Percentiles rank a stretch among this genome's conserved stretches.
These are phyloP conservation scores for Tholera decimalis DNA, from an alignment of 2,888 invertebrate species.

Conservation along the genomic window DNA sequence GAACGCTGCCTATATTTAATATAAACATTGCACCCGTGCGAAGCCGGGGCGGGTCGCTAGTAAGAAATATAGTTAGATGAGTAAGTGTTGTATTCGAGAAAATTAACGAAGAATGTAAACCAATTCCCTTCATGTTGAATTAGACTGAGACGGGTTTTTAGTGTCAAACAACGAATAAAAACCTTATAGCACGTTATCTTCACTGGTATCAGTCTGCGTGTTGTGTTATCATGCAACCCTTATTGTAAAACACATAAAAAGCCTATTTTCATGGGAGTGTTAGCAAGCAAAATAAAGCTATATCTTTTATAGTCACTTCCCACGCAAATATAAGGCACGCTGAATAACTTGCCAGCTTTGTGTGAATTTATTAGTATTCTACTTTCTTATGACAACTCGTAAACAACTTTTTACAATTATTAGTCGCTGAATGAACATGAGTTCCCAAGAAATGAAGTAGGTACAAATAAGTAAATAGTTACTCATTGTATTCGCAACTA, in stretches of 20 bases:
- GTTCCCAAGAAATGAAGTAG: constrained; percentile 22
- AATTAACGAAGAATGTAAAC: constrained; percentile 11
- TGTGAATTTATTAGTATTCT: constrained; percentile 60
- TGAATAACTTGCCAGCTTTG: constrained; percentile 46
- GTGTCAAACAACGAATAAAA: not conserved
- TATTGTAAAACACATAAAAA: constrained; percentile 56
- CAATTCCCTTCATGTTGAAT: constrained; percentile 7
- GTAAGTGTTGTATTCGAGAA: constrained; percentile 21
- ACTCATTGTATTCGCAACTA: not conserved
- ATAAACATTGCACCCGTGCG: no score
- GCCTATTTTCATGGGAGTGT: constrained; percentile 50
- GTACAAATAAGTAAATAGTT: constrained; percentile 1
- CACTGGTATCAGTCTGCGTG: constrained; percentile 24
- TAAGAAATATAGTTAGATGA: constrained; percentile 7
- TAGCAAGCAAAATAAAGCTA: constrained; percentile 54
- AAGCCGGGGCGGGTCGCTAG: no score
- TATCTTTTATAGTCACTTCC: constrained; percentile 58
- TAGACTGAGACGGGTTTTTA: constrained; percentile 15
- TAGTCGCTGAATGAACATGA: constrained; percentile 6
- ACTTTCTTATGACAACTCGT: constrained; percentile 48
- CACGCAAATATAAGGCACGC: constrained; percentile 60
- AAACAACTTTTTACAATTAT: constrained; percentile 34
- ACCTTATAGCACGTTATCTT: constrained; percentile 1
- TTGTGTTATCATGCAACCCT: constrained; percentile 32
- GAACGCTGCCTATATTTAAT: no score